Evolutionary conservation across 2,113 vertebrate species (phyloP).

Genomic region (Pristiophorus japonicus): DNA sequence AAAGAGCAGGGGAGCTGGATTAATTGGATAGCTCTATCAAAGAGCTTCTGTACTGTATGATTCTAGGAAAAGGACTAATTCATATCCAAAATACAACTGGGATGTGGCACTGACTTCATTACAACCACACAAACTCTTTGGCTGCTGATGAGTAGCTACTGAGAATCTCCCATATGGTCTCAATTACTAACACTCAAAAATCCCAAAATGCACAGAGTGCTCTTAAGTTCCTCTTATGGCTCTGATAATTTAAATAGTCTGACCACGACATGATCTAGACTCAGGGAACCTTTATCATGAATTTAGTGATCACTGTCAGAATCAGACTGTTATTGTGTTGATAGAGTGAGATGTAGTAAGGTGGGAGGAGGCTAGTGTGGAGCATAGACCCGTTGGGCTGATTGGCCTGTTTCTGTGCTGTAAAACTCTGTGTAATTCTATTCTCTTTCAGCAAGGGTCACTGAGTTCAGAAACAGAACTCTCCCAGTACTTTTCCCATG

Average conservation of each 20-base stretch:
- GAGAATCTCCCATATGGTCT: not conserved
- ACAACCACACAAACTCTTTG: not conserved
- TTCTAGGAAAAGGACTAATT: not conserved
- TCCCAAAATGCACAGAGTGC: not conserved
- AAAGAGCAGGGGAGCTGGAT: not conserved
- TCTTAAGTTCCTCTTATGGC: not conserved
- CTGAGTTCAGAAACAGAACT: constrained; percentile 76
- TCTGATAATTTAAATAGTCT: not conserved
- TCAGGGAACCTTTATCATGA: not conserved
- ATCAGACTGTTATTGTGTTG: not conserved
- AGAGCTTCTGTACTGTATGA: not conserved
- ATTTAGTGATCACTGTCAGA: not conserved
- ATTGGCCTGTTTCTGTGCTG: not conserved
- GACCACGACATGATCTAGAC: not conserved
- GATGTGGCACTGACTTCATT: not conserved
- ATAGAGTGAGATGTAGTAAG: not conserved
- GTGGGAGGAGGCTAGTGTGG: not conserved
- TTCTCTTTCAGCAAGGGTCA: constrained; percentile 65
- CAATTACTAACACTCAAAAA: not conserved
- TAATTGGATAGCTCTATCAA: not conserved
- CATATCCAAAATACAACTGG: not conserved
- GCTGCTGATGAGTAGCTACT: not conserved
- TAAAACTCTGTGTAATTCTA: not conserved
- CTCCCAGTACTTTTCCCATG: constrained; percentile 74
- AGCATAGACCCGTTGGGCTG: not conserved